phyloP scores from a whole-genome alignment of 2,888 invertebrate species.

The Phrixothrix hirtus region DNA sequence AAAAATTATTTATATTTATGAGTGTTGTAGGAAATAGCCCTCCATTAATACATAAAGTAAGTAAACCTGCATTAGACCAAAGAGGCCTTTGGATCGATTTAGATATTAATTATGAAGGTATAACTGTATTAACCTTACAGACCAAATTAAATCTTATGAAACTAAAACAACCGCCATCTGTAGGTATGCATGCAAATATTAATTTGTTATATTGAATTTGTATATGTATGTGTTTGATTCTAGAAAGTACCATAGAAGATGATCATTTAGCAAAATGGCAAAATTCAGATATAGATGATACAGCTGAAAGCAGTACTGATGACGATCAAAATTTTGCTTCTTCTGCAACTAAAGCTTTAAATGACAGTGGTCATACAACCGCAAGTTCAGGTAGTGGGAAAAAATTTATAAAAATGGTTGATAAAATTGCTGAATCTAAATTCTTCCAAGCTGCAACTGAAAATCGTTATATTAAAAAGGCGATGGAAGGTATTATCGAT shows the following conservation, averaged over 20 bases:
- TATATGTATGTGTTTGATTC: no score
- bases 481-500: slow-evolving; percentile 81
- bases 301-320: slow-evolving; percentile 78
- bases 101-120: slow-evolving; percentile 78
- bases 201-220: no score
- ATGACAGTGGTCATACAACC: slow-evolving; percentile 27
- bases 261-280: slow-evolving; percentile 63
- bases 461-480: slow-evolving; percentile 81
- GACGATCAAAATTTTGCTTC: slow-evolving; percentile 58
- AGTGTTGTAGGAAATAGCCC: slow-evolving; percentile 56
- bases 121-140: slow-evolving; percentile 78
- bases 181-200: no score
- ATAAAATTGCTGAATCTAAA: slow-evolving; percentile 81
- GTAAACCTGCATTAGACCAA: slow-evolving; percentile 72
- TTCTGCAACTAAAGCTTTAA: slow-evolving; percentile 19
- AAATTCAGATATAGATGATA: slow-evolving; percentile 78
- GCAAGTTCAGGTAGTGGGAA: slow-evolving; percentile 55
- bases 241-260: slow-evolving; percentile 33
- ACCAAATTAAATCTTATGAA: slow-evolving; percentile 86
- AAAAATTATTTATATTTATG: no score
- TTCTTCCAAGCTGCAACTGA: slow-evolving; percentile 90
- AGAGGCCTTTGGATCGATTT: slow-evolving; percentile 89
- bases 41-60: slow-evolving; percentile 66
- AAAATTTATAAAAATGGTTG: slow-evolving; percentile 80
- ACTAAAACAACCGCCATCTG: slow-evolving; percentile 54